A percentile compares a stretch with the other conserved stretches of the same genome.
phyloP scores from a whole-genome alignment of 2,113 vertebrate species.

The Albula glossodonta region DNA sequence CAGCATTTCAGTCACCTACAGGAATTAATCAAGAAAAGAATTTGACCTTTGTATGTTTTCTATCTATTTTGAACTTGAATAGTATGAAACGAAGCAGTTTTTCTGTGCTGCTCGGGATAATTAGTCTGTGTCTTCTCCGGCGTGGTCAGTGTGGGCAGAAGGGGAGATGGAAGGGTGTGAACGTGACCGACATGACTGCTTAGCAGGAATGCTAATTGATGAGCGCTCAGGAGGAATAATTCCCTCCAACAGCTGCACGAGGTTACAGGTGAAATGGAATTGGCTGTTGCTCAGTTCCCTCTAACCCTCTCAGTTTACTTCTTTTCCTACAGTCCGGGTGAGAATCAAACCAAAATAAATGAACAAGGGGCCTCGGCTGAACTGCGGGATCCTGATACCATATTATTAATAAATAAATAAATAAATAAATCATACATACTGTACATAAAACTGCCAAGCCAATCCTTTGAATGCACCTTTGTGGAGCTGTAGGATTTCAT shows the following conservation, averaged over 20 bases:
- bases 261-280: slow-evolving; percentile 27
- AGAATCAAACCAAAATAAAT: background rate
- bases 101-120: background rate
- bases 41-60: background rate
- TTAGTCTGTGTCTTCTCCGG: slow-evolving; percentile 9
- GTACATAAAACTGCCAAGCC: background rate
- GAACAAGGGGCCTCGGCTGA: background rate
- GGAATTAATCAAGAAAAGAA: background rate
- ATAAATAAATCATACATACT: too few relatives aligned
- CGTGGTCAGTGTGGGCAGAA: background rate
- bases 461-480: background rate
- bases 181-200: background rate
- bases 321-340: background rate
- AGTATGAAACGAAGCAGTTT: background rate
- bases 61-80: background rate
- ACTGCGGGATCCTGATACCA: background rate
- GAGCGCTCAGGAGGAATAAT: slow-evolving; percentile 16
- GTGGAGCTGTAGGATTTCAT: background rate
- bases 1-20: background rate
- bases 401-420: background rate
- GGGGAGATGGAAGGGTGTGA: slow-evolving; percentile 8
- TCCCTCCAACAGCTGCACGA: slow-evolving; percentile 13
- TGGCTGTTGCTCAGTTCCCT: background rate
- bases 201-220: slow-evolving; percentile 19
- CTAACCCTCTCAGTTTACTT: background rate